Evolutionary conservation across 2,888 invertebrate genomes (phyloP), one percentile per base, ranked within the genome.

Genomic region (Melangyna quadrimaculata): DNA sequence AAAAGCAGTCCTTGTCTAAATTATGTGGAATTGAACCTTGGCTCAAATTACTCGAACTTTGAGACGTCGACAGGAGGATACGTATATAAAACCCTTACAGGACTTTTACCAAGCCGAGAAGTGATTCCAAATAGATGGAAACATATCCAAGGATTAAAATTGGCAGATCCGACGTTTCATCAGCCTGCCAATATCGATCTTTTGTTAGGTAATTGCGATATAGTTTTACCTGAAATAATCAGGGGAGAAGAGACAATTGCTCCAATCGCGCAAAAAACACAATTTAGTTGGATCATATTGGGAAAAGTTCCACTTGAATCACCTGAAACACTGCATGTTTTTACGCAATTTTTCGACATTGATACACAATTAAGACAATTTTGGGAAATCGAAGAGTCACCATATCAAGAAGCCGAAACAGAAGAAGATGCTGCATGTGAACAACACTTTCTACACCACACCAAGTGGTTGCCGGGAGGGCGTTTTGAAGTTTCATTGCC

Each of bases 281-380:
- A 19, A 19, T 22, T 74, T 2, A 65, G 65, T 6, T 74, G 65
- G 55, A 37, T 74, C 4, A 17, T 75, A 14, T 6, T 32, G 22
- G 74, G 65, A 3, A 57, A 29, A 32, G 22, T 14, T 9, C 29
- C 19, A 5, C 14, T n/a, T 14, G 40, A 40, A 48, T 45, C 32
- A 3, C 1, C 7, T 7, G 9, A 7, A 1, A 22, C 45, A 8
- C 1, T 45, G 4, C 19, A 45, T 2, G 19, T 45, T 1, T 43
- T 5, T 17, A 43, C 43, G 2, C 43, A 43, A n/a, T 43, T n/a
- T 43, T n/a, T 57, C 10, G 65, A 57, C 10, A 51, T 67, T 0
- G 72, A 48, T 7, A 32, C 32, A 0, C 67, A n/a, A n/a, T n/a
- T n/a, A n/a, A n/a, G n/a, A n/a, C n/a, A n/a, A n/a, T n/a, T n/a